A percentile compares a stretch with the other conserved stretches of the same genome.
Evolutionary conservation across 2,888 invertebrate genomes (phyloP).

Genomic region (Drosophila affinis): DNA sequence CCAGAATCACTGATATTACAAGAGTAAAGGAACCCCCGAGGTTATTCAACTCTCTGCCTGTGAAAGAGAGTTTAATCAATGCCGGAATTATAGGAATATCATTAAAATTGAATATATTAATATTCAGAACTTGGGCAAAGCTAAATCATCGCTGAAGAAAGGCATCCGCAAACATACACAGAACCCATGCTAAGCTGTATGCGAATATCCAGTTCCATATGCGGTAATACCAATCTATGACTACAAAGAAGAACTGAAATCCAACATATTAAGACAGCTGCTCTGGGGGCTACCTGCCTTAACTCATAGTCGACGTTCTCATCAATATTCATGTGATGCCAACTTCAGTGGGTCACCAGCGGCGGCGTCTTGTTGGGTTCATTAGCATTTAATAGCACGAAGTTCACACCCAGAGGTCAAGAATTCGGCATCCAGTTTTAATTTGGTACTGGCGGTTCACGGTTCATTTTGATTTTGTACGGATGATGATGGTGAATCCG

Average conservation of each 20-base stretch:
- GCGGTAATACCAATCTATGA: too few relatives aligned
- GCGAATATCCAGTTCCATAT: too few relatives aligned
- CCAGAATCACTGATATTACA: too few relatives aligned
- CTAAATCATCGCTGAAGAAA: background rate
- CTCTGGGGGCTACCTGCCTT: background rate
- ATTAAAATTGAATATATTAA: background rate
- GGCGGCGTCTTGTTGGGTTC: background rate
- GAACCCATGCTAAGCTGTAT: background rate
- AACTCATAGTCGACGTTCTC: background rate
- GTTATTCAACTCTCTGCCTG: background rate
- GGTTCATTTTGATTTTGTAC: slow-evolving; percentile 26
- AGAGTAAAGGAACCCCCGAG: too few relatives aligned
- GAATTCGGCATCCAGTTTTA: slow-evolving; percentile 23
- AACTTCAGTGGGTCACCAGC: slow-evolving; percentile 18
- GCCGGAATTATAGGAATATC: too few relatives aligned
- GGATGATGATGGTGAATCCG: slow-evolving; percentile 21
- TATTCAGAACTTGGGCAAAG: background rate
- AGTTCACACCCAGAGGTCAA: slow-evolving; percentile 32
- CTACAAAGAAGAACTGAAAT: background rate
- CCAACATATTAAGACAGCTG: background rate
- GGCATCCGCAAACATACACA: background rate
- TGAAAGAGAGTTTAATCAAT: background rate
- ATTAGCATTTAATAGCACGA: slow-evolving; percentile 34
- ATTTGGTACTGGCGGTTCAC: slow-evolving; percentile 2
- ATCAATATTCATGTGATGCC: slow-evolving; percentile 26